phyloP scores from a whole-genome alignment of 2,113 vertebrate genomes.

The Helogale parvula region DNA sequence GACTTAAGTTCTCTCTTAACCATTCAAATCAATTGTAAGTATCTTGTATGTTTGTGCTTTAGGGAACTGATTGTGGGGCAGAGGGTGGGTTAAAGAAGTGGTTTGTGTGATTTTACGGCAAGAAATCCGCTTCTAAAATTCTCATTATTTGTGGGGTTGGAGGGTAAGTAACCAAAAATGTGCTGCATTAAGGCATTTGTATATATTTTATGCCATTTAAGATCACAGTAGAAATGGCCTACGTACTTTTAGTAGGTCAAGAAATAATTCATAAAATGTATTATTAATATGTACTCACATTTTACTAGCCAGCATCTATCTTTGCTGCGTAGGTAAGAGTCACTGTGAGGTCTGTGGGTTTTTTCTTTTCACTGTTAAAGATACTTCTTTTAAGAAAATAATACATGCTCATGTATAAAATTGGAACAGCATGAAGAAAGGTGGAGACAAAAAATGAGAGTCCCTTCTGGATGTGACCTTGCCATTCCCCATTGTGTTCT shows the following conservation, averaged over 20 bases:
- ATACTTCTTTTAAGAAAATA: neutral
- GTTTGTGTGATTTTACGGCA: conserved; percentile 60
- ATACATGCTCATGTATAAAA: conserved; percentile 14
- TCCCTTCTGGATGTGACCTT: conserved; percentile 17
- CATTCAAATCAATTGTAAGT: conserved; percentile 80
- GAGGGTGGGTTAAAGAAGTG: conserved; percentile 70
- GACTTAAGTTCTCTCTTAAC: conserved; percentile 79
- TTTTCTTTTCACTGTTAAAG: conserved; percentile 50
- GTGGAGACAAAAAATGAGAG: neutral
- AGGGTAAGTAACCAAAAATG: conserved; percentile 71
- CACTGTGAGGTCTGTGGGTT: neutral
- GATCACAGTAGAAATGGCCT: conserved; percentile 10
- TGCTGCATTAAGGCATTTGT: conserved; percentile 53
- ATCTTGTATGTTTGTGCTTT: conserved; percentile 81
- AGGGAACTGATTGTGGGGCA: conserved; percentile 72
- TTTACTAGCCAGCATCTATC: neutral
- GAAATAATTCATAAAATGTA: conserved; percentile 56
- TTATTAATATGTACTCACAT: conserved; percentile 15
- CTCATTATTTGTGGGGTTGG: conserved; percentile 44
- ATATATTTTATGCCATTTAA: conserved; percentile 53
- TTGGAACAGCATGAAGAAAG: neutral
- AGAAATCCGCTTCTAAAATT: conserved; percentile 62
- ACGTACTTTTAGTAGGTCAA: conserved; percentile 29
- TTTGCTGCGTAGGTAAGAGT: conserved; percentile 42
- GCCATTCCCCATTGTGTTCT: neutral